These are phyloP conservation scores for Sialia sialis DNA, from an alignment of 2,113 vertebrate genomes.

Conservation along the genomic window DNA sequence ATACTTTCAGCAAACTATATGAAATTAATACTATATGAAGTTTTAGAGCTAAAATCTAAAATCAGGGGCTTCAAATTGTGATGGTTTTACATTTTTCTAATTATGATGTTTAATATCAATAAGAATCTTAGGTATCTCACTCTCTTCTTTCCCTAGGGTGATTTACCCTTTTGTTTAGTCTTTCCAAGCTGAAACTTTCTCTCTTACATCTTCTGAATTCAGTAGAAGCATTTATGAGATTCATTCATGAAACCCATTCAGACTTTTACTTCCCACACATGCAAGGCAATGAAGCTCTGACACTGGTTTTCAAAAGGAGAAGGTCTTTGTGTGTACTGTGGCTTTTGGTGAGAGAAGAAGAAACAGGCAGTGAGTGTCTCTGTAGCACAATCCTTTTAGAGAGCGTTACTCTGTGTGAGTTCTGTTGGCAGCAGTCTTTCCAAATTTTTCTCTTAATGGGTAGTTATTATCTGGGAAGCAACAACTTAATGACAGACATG, in stretches of 20 bases:
- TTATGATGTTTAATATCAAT: neutral
- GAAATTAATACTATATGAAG: neutral
- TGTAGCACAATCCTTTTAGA: neutral
- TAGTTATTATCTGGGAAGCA: slow-evolving; percentile 48
- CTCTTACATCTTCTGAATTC: neutral
- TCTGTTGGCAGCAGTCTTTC: slow-evolving; percentile 22
- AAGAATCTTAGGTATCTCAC: neutral
- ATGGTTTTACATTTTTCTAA: neutral
- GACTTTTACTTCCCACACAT: neutral
- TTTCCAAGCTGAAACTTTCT: neutral
- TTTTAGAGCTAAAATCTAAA: neutral
- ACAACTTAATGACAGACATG: slow-evolving; percentile 30
- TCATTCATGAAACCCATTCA: neutral
- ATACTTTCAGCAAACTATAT: neutral
- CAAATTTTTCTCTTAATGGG: slow-evolving; percentile 10
- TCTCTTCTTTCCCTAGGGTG: neutral
- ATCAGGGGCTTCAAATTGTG: neutral
- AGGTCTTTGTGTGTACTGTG: neutral
- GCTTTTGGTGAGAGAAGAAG: neutral
- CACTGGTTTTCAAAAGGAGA: neutral
- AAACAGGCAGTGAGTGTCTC: neutral
- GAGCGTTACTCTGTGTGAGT: neutral
- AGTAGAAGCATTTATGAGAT: neutral
- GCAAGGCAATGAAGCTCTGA: neutral
- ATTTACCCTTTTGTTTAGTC: neutral